phyloP scores from a whole-genome alignment of 1,140 invertebrate species.

The Oryctes rhinoceros region DNA sequence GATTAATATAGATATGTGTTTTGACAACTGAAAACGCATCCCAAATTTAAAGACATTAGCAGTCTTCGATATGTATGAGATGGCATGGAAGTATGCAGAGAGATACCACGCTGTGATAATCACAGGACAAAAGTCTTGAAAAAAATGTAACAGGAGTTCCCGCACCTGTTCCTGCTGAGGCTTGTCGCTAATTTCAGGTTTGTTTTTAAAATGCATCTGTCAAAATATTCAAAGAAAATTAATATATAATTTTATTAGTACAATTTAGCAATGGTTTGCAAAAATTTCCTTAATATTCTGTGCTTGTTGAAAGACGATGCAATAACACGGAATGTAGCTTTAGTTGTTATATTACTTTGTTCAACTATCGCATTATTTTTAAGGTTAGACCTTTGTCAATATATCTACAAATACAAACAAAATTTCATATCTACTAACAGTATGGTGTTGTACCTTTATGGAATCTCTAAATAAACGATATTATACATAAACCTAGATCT shows the following conservation, averaged over 20 bases:
- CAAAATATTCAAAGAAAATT: no score
- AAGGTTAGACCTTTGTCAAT: slow-evolving; percentile 16
- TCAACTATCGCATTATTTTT: slow-evolving; percentile 11
- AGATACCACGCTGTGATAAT: no score
- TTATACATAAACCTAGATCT: no score
- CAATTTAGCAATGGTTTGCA: slow-evolving; percentile 34
- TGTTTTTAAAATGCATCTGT: not conserved
- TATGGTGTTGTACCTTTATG: no score
- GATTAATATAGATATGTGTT: no score
- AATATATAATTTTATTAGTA: not conserved
- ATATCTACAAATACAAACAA: not conserved
- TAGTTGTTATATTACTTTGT: slow-evolving; percentile 42
- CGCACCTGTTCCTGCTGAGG: not conserved
- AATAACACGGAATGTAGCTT: slow-evolving; percentile 40
- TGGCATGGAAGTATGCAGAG: no score
- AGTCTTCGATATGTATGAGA: no score
- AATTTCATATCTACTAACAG: no score
- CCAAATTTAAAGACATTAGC: no score
- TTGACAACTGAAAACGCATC: no score
- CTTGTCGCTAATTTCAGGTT: not conserved
- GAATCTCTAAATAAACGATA: no score
- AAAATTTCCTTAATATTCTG: slow-evolving; percentile 42
- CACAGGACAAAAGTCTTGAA: no score
- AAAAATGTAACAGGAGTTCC: not conserved
- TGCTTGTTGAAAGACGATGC: slow-evolving; percentile 45